Conservation (phyloP, 2,113 vertebrate genomes). For the Orycteropus afer region DNA sequence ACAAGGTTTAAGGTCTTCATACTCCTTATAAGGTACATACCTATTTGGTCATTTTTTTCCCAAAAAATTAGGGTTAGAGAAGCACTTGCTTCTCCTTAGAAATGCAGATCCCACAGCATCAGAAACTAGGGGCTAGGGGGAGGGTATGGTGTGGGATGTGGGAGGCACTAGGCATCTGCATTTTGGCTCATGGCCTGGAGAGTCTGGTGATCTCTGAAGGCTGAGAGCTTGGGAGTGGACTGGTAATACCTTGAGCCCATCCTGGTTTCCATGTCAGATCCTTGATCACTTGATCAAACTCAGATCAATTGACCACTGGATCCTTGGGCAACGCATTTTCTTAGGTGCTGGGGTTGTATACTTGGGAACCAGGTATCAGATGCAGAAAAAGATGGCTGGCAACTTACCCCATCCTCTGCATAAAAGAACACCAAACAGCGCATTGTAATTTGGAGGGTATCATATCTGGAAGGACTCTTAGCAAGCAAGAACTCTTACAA, state of each 20-base stretch:
- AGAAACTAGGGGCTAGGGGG: background rate
- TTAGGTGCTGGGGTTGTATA: background rate
- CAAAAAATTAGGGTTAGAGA: background rate
- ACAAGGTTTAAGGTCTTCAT: background rate
- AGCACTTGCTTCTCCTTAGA: background rate
- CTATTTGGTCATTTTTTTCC: background rate
- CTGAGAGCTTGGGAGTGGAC: accelerated
- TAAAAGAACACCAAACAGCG: background rate
- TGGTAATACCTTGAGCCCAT: background rate
- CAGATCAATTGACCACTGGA: accelerated
- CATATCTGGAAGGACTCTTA: background rate
- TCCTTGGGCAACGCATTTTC: background rate
- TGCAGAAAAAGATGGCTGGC: background rate
- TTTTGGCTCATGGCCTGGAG: background rate
- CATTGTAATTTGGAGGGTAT: background rate
- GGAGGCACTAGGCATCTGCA: background rate
- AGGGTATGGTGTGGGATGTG: too few relatives aligned
- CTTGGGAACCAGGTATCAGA: background rate
- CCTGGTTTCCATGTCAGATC: background rate
- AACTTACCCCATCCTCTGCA: background rate
- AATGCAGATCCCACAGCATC: background rate
- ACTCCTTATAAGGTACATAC: background rate
- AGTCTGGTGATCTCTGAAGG: background rate
- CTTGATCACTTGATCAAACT: too few relatives aligned
- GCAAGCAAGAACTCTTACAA: too few relatives aligned